Conservation (phyloP, 2,888 invertebrate genomes). For the Aphidius colemani region DNA sequence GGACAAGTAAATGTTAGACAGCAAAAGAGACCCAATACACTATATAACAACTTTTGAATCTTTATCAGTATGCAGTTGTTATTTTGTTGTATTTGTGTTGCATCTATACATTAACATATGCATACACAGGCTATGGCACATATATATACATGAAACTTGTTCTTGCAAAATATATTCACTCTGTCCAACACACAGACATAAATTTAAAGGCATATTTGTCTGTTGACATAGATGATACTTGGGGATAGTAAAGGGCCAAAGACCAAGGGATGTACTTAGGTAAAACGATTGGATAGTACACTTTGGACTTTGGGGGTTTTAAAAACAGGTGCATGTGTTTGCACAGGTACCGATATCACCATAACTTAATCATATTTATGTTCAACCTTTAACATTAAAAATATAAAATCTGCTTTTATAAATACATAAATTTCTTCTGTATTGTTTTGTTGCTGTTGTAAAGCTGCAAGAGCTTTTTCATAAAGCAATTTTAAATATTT, state of each 20-base stretch:
- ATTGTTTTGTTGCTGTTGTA: too few species aligned
- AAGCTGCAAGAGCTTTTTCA: too few species aligned
- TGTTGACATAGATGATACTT: not conserved
- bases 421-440: too few species aligned
- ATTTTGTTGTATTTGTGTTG: not conserved
- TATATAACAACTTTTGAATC: conserved; percentile 19
- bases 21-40: conserved; percentile 15
- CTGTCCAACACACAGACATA: conserved; percentile 14
- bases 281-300: too few species aligned
- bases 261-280: too few species aligned
- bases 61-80: not conserved
- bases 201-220: conserved; percentile 25
- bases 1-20: conserved; percentile 14
- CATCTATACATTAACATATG: not conserved
- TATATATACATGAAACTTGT: not conserved
- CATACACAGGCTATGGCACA: conserved; percentile 9
- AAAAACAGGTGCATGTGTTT: conserved; percentile 11
- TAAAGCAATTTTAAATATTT: too few species aligned
- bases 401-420: too few species aligned
- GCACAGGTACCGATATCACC: conserved; percentile 33
- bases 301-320: not conserved
- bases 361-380: conserved; percentile 6
- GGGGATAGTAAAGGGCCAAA: too few species aligned
- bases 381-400: too few species aligned
- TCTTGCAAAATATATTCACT: not conserved